Conservation (phyloP, 2,113 vertebrate species). For the Silurus asotus region DNA sequence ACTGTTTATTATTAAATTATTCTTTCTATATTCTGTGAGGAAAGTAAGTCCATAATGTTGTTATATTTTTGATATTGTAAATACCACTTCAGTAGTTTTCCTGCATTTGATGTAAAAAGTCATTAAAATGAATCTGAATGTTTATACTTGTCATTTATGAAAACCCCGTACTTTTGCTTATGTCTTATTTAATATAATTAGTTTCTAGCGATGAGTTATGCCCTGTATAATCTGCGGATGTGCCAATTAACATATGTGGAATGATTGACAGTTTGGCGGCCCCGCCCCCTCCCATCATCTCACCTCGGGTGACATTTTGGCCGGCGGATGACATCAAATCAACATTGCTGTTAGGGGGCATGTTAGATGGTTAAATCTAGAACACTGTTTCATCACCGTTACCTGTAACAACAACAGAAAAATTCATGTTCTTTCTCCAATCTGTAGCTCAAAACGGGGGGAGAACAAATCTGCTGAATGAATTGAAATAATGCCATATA, state of each 20-base stretch:
- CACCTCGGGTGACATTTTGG: not conserved
- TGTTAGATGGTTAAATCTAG: no score
- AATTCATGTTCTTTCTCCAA: no score
- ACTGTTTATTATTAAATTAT: not conserved
- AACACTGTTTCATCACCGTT: no score
- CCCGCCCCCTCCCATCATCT: not conserved
- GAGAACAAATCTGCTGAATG: no score
- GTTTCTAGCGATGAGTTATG: not conserved
- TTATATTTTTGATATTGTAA: conserved; percentile 10
- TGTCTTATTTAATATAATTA: no score
- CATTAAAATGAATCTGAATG: not conserved
- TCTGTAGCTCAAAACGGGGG: no score
- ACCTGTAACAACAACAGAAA: no score
- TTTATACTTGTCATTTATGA: no score
- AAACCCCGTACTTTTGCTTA: no score
- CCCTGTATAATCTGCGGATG: not conserved
- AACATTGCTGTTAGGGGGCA: no score
- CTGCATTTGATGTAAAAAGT: not conserved
- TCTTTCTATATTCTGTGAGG: not conserved
- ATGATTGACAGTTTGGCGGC: not conserved
- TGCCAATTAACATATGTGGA: not conserved
- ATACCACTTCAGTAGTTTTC: not conserved
- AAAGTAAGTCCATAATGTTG: not conserved
- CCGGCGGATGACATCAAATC: no score
- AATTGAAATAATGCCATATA: no score